Percentiles rank a stretch among this genome's conserved stretches.
Conservation (phyloP, 2,113 vertebrate genomes). For the Panthera leo region DNA sequence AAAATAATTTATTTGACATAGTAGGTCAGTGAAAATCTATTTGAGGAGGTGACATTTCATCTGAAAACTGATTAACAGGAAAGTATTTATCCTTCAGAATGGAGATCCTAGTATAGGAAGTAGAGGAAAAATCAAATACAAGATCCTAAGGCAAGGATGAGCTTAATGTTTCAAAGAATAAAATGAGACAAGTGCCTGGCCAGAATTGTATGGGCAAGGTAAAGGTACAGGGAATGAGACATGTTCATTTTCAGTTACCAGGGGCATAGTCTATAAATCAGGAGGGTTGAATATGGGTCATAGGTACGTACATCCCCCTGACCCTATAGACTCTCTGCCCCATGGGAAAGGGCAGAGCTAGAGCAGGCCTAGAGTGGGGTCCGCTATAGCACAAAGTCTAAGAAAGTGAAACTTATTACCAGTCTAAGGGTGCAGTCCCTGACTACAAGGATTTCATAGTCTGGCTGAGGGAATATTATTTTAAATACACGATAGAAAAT, state of each 20-base stretch:
- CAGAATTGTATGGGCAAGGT: not conserved
- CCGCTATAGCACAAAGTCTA: accelerated
- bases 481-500: not conserved
- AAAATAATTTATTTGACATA: not conserved
- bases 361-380: not conserved
- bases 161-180: not conserved
- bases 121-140: not conserved
- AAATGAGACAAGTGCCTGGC: not conserved
- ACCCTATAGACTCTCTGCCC: not conserved
- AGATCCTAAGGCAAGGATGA: not conserved
- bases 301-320: accelerated
- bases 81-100: not conserved
- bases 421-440: not conserved
- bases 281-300: accelerated
- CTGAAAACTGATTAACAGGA: not conserved
- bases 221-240: not conserved
- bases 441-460: not conserved
- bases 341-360: not conserved
- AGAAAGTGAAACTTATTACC: not conserved
- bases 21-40: not conserved
- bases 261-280: not conserved
- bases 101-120: not conserved
- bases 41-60: not conserved
- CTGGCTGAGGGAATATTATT: not conserved
- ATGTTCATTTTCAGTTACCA: not conserved